These are phyloP conservation scores for mouse (Mus musculus) DNA, from an alignment of 2,113 vertebrate species.

Conservation along the genomic window GRCm39 chr1:117113501-117114000, in stretches of 20 bases:
- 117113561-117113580: no score
- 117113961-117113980: background rate
- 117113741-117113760: background rate
- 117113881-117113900: background rate
- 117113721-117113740: background rate
- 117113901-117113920: background rate
- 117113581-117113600: background rate
- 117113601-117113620: background rate
- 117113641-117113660: background rate
- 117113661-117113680: background rate
- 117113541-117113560: background rate
- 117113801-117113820: background rate
- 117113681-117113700: background rate
- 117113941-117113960: background rate
- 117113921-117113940: background rate
- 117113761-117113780: background rate
- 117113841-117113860: no score
- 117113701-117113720: no score
- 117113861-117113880: background rate
- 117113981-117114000: rapidly evolving
- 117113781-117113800: no score
- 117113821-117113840: no score
- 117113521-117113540: no score
- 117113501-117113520: rapidly evolving
- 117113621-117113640: background rate